Percentiles rank a stretch among this genome's conserved stretches.
phyloP scores from a whole-genome alignment of 1,140 invertebrate genomes.

The Drosophila cardini region DNA sequence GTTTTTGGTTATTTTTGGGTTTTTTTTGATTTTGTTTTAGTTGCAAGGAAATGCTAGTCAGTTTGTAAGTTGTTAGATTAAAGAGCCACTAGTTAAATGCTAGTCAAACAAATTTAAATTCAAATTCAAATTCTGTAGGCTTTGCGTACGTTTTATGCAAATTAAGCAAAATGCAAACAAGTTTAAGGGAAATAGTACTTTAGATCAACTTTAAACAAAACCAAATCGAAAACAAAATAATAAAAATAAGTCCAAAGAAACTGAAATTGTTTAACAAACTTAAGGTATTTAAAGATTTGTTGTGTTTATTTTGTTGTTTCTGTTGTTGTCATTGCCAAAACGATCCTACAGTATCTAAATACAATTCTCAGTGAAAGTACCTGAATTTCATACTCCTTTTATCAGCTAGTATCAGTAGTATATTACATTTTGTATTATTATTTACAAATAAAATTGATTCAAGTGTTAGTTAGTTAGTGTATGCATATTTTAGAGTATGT shows the following conservation, averaged over 20 bases:
- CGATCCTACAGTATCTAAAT: conserved; percentile 26
- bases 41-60: conserved; percentile 69
- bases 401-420: conserved; percentile 4
- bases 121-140: conserved; percentile 52
- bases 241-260: conserved; percentile 17
- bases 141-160: conserved; percentile 73
- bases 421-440: conserved; percentile 28
- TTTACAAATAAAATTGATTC: conserved; percentile 35
- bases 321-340: conserved; percentile 33
- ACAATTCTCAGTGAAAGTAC: conserved; percentile 4
- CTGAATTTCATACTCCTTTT: not conserved
- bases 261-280: conserved; percentile 21
- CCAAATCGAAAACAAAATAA: conserved; percentile 22
- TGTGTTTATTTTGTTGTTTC: conserved; percentile 32
- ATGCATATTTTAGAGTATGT: conserved; percentile 26
- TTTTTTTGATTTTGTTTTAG: conserved; percentile 17
- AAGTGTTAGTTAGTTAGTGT: conserved; percentile 14
- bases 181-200: conserved; percentile 36
- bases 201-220: conserved; percentile 27
- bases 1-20: conserved; percentile 27
- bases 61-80: conserved; percentile 52
- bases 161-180: conserved; percentile 75
- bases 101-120: conserved; percentile 60
- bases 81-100: conserved; percentile 76
- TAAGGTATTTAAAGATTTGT: conserved; percentile 14